Conservation (phyloP, 2,888 invertebrate species). For the Spialia ferax region DNA sequence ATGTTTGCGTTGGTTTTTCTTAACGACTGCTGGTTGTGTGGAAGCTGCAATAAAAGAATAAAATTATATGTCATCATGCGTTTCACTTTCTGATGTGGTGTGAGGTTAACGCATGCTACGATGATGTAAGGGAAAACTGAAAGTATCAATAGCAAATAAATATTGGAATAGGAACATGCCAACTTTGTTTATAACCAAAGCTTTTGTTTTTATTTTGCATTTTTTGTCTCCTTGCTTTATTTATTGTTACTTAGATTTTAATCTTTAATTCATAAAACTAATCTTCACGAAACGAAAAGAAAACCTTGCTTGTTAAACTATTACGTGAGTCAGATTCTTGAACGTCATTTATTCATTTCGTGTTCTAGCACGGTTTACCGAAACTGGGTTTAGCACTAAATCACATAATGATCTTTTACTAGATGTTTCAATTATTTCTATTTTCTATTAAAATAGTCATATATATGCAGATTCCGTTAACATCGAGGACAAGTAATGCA, state of each 20-base stretch:
- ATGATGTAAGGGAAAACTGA: slow-evolving; percentile 34
- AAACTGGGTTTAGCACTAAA: too few relatives aligned
- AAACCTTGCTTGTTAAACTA: too few relatives aligned
- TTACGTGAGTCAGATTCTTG: too few relatives aligned
- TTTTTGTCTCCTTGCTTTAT: neutral
- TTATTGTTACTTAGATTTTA: neutral
- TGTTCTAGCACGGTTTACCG: neutral
- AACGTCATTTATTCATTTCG: neutral
- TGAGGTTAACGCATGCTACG: slow-evolving; percentile 21
- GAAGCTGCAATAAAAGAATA: slow-evolving; percentile 59
- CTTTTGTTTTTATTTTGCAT: too few relatives aligned
- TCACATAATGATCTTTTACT: too few relatives aligned
- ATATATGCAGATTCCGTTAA: slow-evolving; percentile 30
- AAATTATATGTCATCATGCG: slow-evolving; percentile 51
- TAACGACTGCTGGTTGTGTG: slow-evolving; percentile 50
- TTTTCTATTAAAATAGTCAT: slow-evolving; percentile 22
- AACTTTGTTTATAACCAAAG: too few relatives aligned
- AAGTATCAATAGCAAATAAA: slow-evolving; percentile 14
- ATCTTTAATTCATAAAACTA: too few relatives aligned
- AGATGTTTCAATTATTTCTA: neutral
- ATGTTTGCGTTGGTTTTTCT: too few relatives aligned
- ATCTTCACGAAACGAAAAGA: too few relatives aligned
- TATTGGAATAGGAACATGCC: neutral
- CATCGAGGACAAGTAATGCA: slow-evolving; percentile 59
- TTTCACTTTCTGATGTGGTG: slow-evolving; percentile 50